Percentiles rank a stretch among this genome's conserved stretches.
Evolutionary conservation across 2,797 vertebrate genomes (phyloP).

Genomic region (Hydrolagus colliei): DNA sequence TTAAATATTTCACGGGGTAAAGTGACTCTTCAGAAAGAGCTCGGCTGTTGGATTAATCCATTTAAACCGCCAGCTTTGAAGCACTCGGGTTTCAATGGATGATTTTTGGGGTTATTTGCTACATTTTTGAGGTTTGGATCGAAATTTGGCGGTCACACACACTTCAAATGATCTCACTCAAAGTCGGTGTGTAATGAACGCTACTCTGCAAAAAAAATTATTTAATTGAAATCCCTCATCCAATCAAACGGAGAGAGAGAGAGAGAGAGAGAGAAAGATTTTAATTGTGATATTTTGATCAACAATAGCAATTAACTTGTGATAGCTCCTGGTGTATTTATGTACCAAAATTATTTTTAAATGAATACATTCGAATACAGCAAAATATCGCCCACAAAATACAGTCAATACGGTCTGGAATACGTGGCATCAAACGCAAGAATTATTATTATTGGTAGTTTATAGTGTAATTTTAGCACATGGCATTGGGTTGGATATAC

Average conservation of each 20-base stretch:
- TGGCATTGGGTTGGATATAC: neutral
- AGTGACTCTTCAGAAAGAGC: neutral
- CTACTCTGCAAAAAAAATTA: neutral
- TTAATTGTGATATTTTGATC: neutral
- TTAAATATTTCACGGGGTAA: slow-evolving; percentile 1
- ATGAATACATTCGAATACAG: too few species aligned
- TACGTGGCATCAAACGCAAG: neutral
- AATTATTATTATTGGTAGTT: neutral
- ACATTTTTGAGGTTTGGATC: slow-evolving; percentile 19
- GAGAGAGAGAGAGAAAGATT: neutral
- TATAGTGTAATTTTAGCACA: neutral
- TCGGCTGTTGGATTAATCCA: neutral
- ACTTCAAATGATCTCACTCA: slow-evolving; percentile 19
- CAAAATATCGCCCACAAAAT: too few species aligned
- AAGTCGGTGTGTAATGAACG: neutral
- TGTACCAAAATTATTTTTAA: too few species aligned
- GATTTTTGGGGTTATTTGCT: slow-evolving; percentile 16
- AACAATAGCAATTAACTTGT: neutral
- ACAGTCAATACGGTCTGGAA: too few species aligned
- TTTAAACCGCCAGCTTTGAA: neutral
- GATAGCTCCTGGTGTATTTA: too few species aligned
- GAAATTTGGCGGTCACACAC: slow-evolving; percentile 22
- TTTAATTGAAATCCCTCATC: neutral
- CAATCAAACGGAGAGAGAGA: neutral
- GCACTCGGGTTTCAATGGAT: slow-evolving; percentile 17